Percentiles rank a stretch among this genome's conserved stretches.
phyloP scores from a whole-genome alignment of 2,113 vertebrate species.

The Bettongia penicillata region DNA sequence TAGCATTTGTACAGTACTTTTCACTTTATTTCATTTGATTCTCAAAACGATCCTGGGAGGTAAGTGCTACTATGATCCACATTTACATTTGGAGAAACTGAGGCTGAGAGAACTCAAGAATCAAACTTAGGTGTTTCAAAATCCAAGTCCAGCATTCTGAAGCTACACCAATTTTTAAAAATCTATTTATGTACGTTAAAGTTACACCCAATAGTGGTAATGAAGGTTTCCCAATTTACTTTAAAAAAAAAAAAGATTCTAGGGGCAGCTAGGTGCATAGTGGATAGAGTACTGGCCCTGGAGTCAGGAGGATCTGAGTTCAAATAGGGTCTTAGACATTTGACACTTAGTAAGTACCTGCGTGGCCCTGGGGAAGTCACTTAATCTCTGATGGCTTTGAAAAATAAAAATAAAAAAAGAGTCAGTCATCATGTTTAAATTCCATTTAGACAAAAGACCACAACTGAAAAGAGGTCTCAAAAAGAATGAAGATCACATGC shows the following conservation, averaged over 20 bases:
- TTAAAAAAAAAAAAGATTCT: not conserved
- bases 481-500: slow-evolving; percentile 74
- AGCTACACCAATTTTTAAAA: not conserved
- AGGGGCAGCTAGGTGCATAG: too few relatives aligned
- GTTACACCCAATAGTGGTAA: not conserved
- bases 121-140: not conserved
- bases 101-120: not conserved
- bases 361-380: too few relatives aligned
- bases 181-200: not conserved
- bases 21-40: not conserved
- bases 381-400: too few relatives aligned
- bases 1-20: not conserved
- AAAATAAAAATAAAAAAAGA: not conserved
- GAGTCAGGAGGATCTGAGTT: too few relatives aligned
- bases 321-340: too few relatives aligned
- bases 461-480: slow-evolving; percentile 41
- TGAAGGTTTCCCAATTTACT: not conserved
- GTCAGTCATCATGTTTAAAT: slow-evolving; percentile 15
- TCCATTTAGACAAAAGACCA: not conserved
- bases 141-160: not conserved
- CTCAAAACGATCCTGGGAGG: not conserved
- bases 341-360: too few relatives aligned
- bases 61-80: not conserved
- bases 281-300: too few relatives aligned
- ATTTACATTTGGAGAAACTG: not conserved